phyloP scores from a whole-genome alignment of 2,888 invertebrate genomes.

The Scelioninae gen. 2 region DNA sequence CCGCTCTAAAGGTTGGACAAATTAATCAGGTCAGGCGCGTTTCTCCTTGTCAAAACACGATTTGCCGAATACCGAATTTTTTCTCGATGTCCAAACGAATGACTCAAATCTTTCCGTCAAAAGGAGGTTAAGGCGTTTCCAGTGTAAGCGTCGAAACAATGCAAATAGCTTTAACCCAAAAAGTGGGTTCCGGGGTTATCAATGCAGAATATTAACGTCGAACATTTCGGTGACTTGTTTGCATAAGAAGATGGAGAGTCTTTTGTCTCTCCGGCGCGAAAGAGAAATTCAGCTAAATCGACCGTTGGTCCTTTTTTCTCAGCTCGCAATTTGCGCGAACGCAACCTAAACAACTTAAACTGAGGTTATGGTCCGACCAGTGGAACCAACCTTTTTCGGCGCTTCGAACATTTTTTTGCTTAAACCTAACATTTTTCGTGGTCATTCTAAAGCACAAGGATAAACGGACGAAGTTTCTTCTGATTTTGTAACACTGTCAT shows the following conservation, averaged over 20 bases:
- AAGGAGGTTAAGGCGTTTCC: conserved; percentile 37
- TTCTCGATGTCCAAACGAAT: conserved; percentile 15
- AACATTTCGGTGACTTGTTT: conserved; percentile 12
- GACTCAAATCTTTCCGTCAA: conserved; percentile 18
- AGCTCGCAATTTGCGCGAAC: not conserved
- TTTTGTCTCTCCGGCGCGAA: conserved; percentile 17
- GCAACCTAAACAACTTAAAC: not conserved
- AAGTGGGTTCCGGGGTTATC: conserved; percentile 1
- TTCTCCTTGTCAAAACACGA: conserved; percentile 11
- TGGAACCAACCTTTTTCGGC: too few relatives aligned
- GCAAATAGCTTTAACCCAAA: conserved; percentile 40
- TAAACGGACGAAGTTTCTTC: not conserved
- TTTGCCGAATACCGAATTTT: conserved; percentile 8
- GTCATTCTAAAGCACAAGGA: too few relatives aligned
- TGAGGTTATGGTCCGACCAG: not conserved
- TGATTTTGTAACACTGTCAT: not conserved
- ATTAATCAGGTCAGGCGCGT: conserved; percentile 5
- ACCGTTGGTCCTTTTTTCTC: conserved; percentile 4
- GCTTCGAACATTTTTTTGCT: too few relatives aligned
- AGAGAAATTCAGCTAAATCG: conserved; percentile 15
- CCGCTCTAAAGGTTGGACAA: too few relatives aligned
- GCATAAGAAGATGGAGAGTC: not conserved
- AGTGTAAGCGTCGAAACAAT: conserved; percentile 11
- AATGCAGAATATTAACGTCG: conserved; percentile 22
- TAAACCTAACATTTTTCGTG: too few relatives aligned